Base-by-base conservation (phyloP, 2,888 invertebrate species). In the Agrotis exclamationis region DNA sequence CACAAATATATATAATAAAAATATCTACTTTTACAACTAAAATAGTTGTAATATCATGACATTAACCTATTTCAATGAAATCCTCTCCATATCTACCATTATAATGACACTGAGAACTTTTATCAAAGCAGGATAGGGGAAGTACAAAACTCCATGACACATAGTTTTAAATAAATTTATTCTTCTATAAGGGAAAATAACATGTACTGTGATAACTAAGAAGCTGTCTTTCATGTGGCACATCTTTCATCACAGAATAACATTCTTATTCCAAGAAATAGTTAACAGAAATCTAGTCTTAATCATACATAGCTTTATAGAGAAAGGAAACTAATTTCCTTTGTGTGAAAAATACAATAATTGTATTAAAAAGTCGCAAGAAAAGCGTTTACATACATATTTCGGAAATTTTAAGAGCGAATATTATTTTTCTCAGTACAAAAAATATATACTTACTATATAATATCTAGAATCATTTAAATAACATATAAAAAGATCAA, bases 81-180 rank as follows among this genome's bases (percentile, higher is more conserved):
- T 33, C 6, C 39, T 39, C 9, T 39, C 11, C 39, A 39, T 39
- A 11, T 39, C 11, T 11, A 39, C 39, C 33, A 39, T 39, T 39
- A 7, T 39, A 11, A 39, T 28, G 18, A 57, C 45, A 63, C 5
- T 53, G 2, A 53, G 60, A 24, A 57, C 24, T 18, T 5, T 39
- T 1, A 33, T 22, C 18, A 47, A 48, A 59, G 4, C 28, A 63
- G 64, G 53, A 39, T 58, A 51, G 50, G 56, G 63, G 63, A 64
- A 70, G 63, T 63, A 80, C 64, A 68, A 80, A 80, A 76, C 54
- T 64, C 33, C 81, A 71, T n/a, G 24, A 50, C 20, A 59, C 24
- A 63, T 64, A 20, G 53, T 76, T 79, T 80, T 76, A 45, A 80
- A 81, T 79, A 63, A 68, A 71, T 79, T 81, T 79, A 81, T 76